Base-by-base conservation (phyloP, 2,113 vertebrate genomes). In the Scalopus aquaticus region DNA sequence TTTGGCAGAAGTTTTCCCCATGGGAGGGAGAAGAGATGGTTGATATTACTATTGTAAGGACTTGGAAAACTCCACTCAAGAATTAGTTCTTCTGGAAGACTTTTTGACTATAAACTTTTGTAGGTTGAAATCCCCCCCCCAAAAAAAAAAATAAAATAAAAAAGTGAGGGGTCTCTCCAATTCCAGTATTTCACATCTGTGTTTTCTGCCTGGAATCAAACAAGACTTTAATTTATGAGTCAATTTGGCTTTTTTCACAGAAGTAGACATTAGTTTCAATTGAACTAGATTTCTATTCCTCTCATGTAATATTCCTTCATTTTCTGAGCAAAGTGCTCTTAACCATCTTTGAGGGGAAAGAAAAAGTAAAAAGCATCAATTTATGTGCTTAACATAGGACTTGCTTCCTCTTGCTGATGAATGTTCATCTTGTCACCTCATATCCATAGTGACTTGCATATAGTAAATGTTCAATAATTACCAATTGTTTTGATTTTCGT, bases 31-130 rank as follows among this genome's bases (percentile, higher is more conserved):
- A 94, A 88, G 88, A 82, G 91, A 88, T 73, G 69, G 77, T 74
- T 88, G 70, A 46, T 78, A 42, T 91, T 86, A 74, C 90, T 76
- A 20, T 6, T 88, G 49, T 49, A 88, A 88, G 77, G 96, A 64
- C 39, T 46, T 26, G 70, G 94, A 96, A 98, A 97, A 94, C 4
- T 54, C 77, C 69, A 73, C 72, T 97, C 95, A 93, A 58, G 93
- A 96, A 62, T 70, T 94, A 65, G 17, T 95, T 46, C 10, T 88
- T 62, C n/a, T 39, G 37, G 58, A 67, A 91, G 44, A 64, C 9
- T 13, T 51, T 44, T 39, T 84, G 32, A 30, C 72, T 15, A 1
- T 35, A 77, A 56, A 76, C 28, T 44, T 83, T 49, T 24, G 30
- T 54, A 90, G 77, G 80, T 80, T 73, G 62, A 93, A 86, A 88